Base-by-base conservation (phyloP, 2,888 invertebrate species). In the Lutraria lutraria region DNA sequence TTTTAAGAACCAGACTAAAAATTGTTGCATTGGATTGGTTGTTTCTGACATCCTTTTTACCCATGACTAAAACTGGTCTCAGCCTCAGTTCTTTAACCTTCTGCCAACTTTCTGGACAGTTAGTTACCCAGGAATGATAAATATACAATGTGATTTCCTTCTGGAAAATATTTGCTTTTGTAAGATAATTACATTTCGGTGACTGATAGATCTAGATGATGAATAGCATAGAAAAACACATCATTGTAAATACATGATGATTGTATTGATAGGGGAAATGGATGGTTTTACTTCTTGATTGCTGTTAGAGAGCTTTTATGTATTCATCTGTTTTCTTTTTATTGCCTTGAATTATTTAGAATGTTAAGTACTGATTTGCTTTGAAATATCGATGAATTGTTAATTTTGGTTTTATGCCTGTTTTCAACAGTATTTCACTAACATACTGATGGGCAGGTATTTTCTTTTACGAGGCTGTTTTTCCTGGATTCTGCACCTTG, bases 331-430 rank as follows among this genome's bases (percentile, higher is more conserved):
- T 19, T 56, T 56, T 16, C 19, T 56, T 16, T 13, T n/a, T 68
- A 68, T 68, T n/a, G n/a, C 63, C n/a, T 25, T 68, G 63, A 68
- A 68, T 25, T 68, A 68, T 68, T 68, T 25, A 68, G n/a, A 25
- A 0, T 68, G 25, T 68, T 10, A 13, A 25, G n/a, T 43, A 43
- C 43, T 43, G 43, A 43, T 43, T 43, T 43, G 43, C 43, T 43
- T 43, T 43, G 43, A 43, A 43, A 43, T 43, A 43, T 8, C 43
- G 8, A 8, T 43, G 43, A 43, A 43, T 43, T 43, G 8, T 43
- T 4, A 43, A 43, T 43, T 43, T 43, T 43, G 43, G 43, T 43
- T 43, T 43, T 43, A 43, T 43, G 43, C 43, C 43, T 43, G 43
- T 43, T 43, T 43, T 43, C 43, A 43, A 43, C 43, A 43, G 43